Evolutionary conservation across 2,797 vertebrate genomes (phyloP).

Genomic region (Merluccius polli): DNA sequence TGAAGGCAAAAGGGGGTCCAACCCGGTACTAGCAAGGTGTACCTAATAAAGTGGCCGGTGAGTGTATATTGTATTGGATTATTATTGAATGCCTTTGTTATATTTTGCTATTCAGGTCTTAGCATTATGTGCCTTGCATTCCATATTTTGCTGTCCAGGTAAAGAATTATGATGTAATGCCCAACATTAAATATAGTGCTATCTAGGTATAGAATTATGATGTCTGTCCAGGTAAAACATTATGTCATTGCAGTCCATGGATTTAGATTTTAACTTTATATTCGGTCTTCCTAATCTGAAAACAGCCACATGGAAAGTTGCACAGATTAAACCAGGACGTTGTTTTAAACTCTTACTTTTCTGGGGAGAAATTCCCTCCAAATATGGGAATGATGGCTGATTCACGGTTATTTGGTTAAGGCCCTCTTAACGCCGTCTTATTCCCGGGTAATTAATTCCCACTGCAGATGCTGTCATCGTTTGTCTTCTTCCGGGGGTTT

Average conservation of each 20-base stretch:
- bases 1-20: too few relatives aligned
- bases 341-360: background rate
- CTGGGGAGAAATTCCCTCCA: background rate
- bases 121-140: too few relatives aligned
- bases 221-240: too few relatives aligned
- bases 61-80: too few relatives aligned
- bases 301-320: background rate
- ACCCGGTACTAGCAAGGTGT: too few relatives aligned
- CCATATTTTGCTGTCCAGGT: background rate
- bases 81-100: background rate
- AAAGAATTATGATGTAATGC: background rate
- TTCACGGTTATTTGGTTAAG: background rate
- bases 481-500: conserved; percentile 27
- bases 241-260: background rate
- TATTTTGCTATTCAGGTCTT: too few relatives aligned
- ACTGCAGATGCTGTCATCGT: conserved; percentile 32
- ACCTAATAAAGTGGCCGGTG: too few relatives aligned
- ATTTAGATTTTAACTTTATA: background rate
- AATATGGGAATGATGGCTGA: background rate
- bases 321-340: background rate
- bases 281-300: background rate
- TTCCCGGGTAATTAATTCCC: background rate
- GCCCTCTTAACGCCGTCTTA: background rate
- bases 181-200: background rate
- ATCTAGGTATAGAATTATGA: background rate